phyloP scores from a whole-genome alignment of 2,888 invertebrate species.

The Rapana venosa region DNA sequence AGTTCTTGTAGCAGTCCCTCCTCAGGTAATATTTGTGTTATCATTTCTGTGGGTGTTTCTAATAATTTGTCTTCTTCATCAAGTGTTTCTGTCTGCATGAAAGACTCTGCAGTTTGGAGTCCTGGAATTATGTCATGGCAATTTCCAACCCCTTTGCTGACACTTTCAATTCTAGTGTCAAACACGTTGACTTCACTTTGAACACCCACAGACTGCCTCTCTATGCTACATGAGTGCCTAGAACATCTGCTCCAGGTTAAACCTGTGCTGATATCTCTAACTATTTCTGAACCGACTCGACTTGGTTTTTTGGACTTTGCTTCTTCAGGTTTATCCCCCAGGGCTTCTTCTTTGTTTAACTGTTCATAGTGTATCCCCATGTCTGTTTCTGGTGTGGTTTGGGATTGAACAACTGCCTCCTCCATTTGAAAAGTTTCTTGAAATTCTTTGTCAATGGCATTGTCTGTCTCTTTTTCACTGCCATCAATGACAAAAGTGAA shows the following conservation, averaged over 20 bases:
- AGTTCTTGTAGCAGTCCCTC: neutral
- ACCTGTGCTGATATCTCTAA: neutral
- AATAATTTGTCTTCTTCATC: neutral
- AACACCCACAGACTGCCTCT: neutral
- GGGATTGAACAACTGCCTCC: neutral
- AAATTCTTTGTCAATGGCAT: no score
- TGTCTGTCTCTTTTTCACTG: no score
- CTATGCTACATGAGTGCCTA: neutral
- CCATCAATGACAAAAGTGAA: no score
- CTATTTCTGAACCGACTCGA: neutral
- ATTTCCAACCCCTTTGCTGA: neutral
- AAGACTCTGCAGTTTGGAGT: neutral
- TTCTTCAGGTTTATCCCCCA: neutral
- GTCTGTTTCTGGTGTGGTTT: slow-evolving; percentile 12
- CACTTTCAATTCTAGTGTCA: neutral
- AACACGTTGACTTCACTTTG: neutral
- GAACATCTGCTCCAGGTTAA: neutral
- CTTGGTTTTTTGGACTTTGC: neutral
- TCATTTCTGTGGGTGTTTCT: neutral
- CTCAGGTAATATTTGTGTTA: neutral
- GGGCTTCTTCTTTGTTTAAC: neutral
- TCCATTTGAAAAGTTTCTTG: no score
- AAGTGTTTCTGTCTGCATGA: neutral
- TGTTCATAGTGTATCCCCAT: neutral
- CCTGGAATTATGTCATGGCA: neutral